Conservation (phyloP, 2,797 vertebrate species). For the Oreochromis grahami region DNA sequence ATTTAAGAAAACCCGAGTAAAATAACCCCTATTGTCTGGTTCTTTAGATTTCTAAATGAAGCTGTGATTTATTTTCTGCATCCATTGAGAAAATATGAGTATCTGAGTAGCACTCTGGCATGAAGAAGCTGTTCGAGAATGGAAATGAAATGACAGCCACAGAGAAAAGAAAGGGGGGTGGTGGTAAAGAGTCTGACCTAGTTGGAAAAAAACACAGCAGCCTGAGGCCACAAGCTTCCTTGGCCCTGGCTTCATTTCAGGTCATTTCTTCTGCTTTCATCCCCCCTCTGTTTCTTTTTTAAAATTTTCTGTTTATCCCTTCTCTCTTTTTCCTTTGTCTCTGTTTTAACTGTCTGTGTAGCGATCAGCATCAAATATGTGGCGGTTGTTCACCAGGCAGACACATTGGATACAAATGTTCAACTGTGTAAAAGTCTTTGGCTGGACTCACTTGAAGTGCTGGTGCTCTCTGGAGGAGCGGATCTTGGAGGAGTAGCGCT, state of each 20-base stretch:
- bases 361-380: slow-evolving; percentile 23
- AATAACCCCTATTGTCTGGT: not conserved
- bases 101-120: slow-evolving; percentile 9
- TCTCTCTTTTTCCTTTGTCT: not conserved
- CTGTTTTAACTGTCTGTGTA: not conserved
- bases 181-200: slow-evolving; percentile 68
- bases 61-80: not conserved
- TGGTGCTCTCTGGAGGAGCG: slow-evolving; percentile 93
- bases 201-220: slow-evolving; percentile 64
- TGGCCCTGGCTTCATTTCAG: slow-evolving; percentile 66
- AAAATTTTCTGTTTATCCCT: not conserved
- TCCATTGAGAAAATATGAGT: slow-evolving; percentile 18
- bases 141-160: slow-evolving; percentile 59
- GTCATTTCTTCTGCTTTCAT: slow-evolving; percentile 59
- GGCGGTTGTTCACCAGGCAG: slow-evolving; percentile 8
- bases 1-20: not conserved
- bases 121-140: slow-evolving; percentile 53
- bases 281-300: slow-evolving; percentile 18
- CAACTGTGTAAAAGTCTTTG: not conserved
- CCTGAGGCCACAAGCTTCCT: slow-evolving; percentile 65
- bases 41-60: not conserved
- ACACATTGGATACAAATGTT: not conserved
- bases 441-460: slow-evolving; percentile 89
- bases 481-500: slow-evolving; percentile 95
- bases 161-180: slow-evolving; percentile 24